phyloP scores from a whole-genome alignment of 1,140 invertebrate species.

The Drosophila nikananu region DNA sequence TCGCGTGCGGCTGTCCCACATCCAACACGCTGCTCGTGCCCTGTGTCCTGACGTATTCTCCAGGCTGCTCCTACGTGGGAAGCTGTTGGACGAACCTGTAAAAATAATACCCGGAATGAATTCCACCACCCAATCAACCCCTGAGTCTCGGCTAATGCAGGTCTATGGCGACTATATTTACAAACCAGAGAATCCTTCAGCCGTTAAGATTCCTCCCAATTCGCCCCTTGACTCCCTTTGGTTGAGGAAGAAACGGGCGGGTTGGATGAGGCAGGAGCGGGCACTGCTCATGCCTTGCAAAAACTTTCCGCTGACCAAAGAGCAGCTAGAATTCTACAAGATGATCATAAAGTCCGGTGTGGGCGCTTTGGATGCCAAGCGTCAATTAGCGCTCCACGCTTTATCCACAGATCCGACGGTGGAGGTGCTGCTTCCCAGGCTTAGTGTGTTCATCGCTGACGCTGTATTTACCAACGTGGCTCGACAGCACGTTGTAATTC shows the following conservation, averaged over 20 bases:
- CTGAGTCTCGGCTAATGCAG: not conserved
- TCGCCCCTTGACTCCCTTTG: not conserved
- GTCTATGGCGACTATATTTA: not conserved
- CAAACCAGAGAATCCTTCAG: too few relatives aligned
- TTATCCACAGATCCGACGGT: slow-evolving; percentile 36
- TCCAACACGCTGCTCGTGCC: slow-evolving; percentile 8
- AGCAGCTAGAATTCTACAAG: slow-evolving; percentile 38
- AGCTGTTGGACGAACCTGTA: not conserved
- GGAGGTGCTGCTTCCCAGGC: slow-evolving; percentile 21
- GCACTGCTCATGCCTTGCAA: slow-evolving; percentile 24
- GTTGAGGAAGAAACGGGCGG: slow-evolving; percentile 20
- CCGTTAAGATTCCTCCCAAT: not conserved
- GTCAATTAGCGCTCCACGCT: slow-evolving; percentile 13
- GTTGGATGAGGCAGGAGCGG: slow-evolving; percentile 26
- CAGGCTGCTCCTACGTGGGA: not conserved
- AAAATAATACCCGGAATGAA: too few relatives aligned
- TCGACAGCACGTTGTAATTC: slow-evolving; percentile 12
- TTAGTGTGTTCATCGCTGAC: slow-evolving; percentile 36
- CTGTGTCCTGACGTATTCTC: not conserved
- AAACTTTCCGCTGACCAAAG: slow-evolving; percentile 27
- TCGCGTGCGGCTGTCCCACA: not conserved
- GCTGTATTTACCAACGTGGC: slow-evolving; percentile 24
- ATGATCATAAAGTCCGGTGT: slow-evolving; percentile 29
- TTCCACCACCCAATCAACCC: too few relatives aligned
- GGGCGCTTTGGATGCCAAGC: slow-evolving; percentile 1